Evolutionary conservation across 2,113 vertebrate genomes (phyloP).

Genomic region (Chitala chitala): DNA sequence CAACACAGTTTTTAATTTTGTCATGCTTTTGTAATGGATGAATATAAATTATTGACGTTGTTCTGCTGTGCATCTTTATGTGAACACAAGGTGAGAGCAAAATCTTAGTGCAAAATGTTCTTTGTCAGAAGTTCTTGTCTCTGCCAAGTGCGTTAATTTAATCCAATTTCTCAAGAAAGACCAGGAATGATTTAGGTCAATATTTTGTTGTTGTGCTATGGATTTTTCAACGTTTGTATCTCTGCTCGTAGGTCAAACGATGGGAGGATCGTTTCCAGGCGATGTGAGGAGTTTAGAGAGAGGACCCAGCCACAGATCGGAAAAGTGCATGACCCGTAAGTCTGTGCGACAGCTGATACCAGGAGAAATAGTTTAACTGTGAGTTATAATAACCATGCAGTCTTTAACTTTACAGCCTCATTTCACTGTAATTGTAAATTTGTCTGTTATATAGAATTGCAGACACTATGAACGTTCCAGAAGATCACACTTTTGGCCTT

Average conservation of each 20-base stretch:
- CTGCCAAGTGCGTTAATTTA: not conserved
- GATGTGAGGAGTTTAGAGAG: slow-evolving; percentile 68
- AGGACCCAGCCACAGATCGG: slow-evolving; percentile 62
- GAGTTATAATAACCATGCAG: too few species aligned
- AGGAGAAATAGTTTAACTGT: not conserved
- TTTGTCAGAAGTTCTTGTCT: not conserved
- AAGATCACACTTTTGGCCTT: slow-evolving; percentile 50
- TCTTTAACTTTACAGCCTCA: not conserved
- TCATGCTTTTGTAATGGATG: too few species aligned
- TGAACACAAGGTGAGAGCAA: too few species aligned
- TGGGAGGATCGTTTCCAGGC: slow-evolving; percentile 58
- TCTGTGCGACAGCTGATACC: slow-evolving; percentile 25
- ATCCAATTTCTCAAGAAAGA: not conserved
- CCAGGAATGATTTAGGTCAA: not conserved
- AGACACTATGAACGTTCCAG: slow-evolving; percentile 33
- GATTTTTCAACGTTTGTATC: slow-evolving; percentile 6
- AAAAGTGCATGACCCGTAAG: slow-evolving; percentile 62
- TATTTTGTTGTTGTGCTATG: not conserved
- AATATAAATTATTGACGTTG: too few species aligned
- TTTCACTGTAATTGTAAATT: too few species aligned
- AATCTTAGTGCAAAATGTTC: not conserved
- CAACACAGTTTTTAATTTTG: too few species aligned
- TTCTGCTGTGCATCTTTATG: too few species aligned
- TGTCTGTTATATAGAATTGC: slow-evolving; percentile 41
- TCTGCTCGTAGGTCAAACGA: slow-evolving; percentile 60